Percentiles rank a stretch among this genome's conserved stretches.
phyloP scores from a whole-genome alignment of 1,140 invertebrate genomes.

The Lucilia cuprina region DNA sequence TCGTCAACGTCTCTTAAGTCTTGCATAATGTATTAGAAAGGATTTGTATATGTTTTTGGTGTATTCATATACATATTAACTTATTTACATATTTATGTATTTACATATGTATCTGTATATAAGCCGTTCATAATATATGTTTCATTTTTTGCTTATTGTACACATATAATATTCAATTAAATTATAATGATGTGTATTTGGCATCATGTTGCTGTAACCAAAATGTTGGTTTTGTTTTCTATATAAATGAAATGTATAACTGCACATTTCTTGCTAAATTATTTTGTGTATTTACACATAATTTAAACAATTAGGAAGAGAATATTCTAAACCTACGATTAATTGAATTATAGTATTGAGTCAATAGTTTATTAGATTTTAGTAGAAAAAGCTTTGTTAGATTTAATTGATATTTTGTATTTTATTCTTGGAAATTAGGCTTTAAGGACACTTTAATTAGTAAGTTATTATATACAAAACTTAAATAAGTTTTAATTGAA shows the following conservation, averaged over 20 bases:
- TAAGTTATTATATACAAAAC: no score
- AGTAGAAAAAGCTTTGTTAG: not conserved
- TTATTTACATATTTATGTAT: no score
- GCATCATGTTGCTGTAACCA: not conserved
- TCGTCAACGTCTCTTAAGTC: not conserved
- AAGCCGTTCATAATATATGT: no score
- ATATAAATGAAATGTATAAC: not conserved
- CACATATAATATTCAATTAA: not conserved
- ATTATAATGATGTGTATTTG: not conserved
- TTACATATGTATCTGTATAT: no score
- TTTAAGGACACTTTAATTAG: no score
- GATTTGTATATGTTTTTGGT: not conserved
- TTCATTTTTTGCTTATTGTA: not conserved
- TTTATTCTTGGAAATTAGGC: not conserved
- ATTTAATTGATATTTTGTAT: not conserved
- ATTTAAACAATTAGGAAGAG: not conserved
- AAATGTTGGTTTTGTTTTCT: not conserved
- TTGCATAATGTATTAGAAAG: not conserved
- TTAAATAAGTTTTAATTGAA: no score
- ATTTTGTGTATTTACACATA: not conserved
- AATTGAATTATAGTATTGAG: not conserved
- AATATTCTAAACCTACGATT: not conserved
- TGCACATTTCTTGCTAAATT: not conserved
- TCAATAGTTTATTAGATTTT: not conserved
- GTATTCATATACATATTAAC: no score